phyloP scores from a whole-genome alignment of 2,797 vertebrate species.

The Botia almorhae region DNA sequence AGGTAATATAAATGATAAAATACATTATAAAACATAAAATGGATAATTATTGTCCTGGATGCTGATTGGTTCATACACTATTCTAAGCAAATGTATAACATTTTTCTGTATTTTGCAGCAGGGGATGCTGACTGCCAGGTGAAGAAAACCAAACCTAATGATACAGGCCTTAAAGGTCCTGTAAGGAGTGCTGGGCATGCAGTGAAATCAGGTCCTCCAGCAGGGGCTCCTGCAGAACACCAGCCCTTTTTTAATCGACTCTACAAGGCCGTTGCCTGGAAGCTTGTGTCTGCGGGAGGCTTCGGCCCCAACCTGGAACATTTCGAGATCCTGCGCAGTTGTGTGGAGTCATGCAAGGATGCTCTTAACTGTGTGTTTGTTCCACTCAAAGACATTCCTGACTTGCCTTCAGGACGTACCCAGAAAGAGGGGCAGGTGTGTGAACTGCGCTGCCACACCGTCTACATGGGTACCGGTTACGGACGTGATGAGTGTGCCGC shows the following conservation, averaged over 20 bases:
- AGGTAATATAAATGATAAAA: too few relatives aligned
- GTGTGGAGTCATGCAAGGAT: slow-evolving; percentile 90
- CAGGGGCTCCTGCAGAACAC: slow-evolving; percentile 83
- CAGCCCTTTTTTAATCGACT: slow-evolving; percentile 97
- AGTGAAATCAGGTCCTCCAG: slow-evolving; percentile 70
- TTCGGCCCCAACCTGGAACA: slow-evolving; percentile 92
- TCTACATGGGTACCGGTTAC: slow-evolving; percentile 95
- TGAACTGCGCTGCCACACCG: slow-evolving; percentile 91
- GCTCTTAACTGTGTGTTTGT: slow-evolving; percentile 90
- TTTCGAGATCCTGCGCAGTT: slow-evolving; percentile 88
- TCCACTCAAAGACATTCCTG: slow-evolving; percentile 92
- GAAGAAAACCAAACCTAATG: slow-evolving; percentile 72
- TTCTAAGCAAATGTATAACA: background rate
- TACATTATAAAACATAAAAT: too few relatives aligned
- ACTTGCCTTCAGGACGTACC: slow-evolving; percentile 89
- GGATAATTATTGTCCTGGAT: background rate
- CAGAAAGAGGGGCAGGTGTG: slow-evolving; percentile 96
- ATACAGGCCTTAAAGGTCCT: slow-evolving; percentile 59
- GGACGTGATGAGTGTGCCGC: slow-evolving; percentile 92
- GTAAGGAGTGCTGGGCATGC: slow-evolving; percentile 41
- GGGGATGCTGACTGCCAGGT: slow-evolving; percentile 63
- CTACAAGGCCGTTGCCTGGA: slow-evolving; percentile 97
- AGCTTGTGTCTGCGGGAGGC: slow-evolving; percentile 93
- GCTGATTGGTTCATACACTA: background rate
- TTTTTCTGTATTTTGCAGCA: slow-evolving; percentile 62